Conservation (phyloP, 2,797 vertebrate species). For the Lutjanus argentimaculatus region DNA sequence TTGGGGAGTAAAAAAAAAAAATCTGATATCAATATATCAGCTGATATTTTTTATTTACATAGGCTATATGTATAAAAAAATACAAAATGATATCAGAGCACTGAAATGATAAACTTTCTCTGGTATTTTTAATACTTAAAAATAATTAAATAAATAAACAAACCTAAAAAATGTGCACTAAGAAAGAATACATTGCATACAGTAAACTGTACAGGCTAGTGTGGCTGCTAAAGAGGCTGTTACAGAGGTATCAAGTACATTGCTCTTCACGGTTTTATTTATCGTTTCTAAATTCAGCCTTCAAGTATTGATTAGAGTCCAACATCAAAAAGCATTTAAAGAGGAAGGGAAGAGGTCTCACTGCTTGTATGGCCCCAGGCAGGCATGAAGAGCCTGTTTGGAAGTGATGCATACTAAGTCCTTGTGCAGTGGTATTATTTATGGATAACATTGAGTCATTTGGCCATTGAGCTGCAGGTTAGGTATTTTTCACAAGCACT, state of each 20-base stretch:
- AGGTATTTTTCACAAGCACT: slow-evolving; percentile 54
- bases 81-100: too few species aligned
- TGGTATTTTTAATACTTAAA: too few species aligned
- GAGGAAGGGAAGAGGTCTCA: slow-evolving; percentile 72
- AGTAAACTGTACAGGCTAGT: slow-evolving; percentile 16
- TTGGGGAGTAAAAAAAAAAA: too few species aligned
- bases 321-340: slow-evolving; percentile 82
- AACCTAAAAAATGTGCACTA: too few species aligned
- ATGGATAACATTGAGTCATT: slow-evolving; percentile 72
- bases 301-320: slow-evolving; percentile 83
- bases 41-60: too few species aligned
- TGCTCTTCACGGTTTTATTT: slow-evolving; percentile 73
- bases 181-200: background rate
- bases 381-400: slow-evolving; percentile 69
- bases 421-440: slow-evolving; percentile 71
- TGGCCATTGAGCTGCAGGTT: slow-evolving; percentile 61
- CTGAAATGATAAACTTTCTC: too few species aligned
- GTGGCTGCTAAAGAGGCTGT: slow-evolving; percentile 38
- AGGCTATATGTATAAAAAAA: too few species aligned
- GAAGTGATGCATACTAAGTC: slow-evolving; percentile 76
- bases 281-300: slow-evolving; percentile 80
- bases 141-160: too few species aligned
- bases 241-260: slow-evolving; percentile 56
- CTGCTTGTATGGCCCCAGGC: slow-evolving; percentile 76
- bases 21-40: too few species aligned